Evolutionary conservation across 2,797 vertebrate species (phyloP).

Genomic region (Cephalopachus bancanus): DNA sequence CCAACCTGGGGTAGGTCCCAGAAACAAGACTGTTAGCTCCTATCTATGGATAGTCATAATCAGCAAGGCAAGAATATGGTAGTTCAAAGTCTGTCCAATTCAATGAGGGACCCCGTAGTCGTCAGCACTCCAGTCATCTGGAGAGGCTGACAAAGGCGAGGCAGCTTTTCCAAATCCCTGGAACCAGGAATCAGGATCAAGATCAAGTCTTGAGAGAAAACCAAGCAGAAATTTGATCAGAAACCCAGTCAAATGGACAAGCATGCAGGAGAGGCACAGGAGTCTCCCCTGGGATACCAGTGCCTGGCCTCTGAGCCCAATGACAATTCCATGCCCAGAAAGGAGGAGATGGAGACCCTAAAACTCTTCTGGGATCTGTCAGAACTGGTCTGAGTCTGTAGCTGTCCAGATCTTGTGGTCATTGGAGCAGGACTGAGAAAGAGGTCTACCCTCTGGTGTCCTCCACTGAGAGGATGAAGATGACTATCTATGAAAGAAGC

Average conservation of each 20-base stretch:
- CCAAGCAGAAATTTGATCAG: background rate
- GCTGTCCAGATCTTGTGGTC: background rate
- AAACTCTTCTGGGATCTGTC: background rate
- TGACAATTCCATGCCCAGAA: background rate
- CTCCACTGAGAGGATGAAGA: background rate
- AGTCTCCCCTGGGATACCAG: background rate
- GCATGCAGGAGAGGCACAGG: background rate
- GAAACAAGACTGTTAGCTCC: too few relatives aligned
- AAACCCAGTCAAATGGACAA: background rate
- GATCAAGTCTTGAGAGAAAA: background rate
- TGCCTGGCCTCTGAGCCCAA: background rate
- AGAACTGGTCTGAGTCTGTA: background rate
- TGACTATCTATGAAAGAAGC: rapidly evolving
- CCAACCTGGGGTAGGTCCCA: background rate
- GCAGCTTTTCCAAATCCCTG: background rate
- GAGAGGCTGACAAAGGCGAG: background rate
- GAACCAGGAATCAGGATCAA: background rate
- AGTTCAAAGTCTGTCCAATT: background rate
- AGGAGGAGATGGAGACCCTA: rapidly evolving
- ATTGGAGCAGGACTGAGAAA: rapidly evolving
- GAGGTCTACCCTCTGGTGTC: rapidly evolving
- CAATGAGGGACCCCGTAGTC: background rate
- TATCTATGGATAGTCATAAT: background rate
- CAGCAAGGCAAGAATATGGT: too few relatives aligned
- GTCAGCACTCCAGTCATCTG: background rate